Base-by-base conservation (phyloP, 2,113 vertebrate genomes). In the Triplophysa siluroides region DNA sequence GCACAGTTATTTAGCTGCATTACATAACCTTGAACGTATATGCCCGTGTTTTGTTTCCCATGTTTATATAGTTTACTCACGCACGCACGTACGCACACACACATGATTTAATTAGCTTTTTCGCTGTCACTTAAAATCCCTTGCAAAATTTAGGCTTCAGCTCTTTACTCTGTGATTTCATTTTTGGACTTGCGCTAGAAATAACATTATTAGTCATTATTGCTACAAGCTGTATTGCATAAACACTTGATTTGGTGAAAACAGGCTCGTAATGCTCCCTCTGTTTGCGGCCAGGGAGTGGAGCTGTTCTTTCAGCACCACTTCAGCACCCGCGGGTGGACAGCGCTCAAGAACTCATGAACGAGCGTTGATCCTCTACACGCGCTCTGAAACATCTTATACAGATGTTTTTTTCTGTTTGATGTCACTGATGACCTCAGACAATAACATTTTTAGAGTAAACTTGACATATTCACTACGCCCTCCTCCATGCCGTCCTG, bases 271-370 rank as follows among this genome's bases (percentile, higher is more conserved):
- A 63, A 67, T 24, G 62, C 62, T 83, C 76, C 56, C 56, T 16
- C 45, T 43, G 62, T 69, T 64, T 56, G 26, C 16, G 50, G n/a
- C 33, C 52, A n/a, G 19, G 3, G 79, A 29, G 85, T 54, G 90
- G 90, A 92, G 90, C 92, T 93, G 90, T 92, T 89, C 88, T 89
- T 92, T 92, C 92, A 92, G 92, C 91, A 92, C 92, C 90, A 74
- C 86, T 89, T 88, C 90, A 91, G 89, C 87, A 89, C 92, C 80
- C 81, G 4, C 76, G 29, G 38, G 50, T 69, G 84, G 86, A 90
- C 87, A 91, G 91, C 87, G 72, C 79, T 84, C 82, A 33, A 63
- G 26, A 64, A 81, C 89, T 86, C 86, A 82, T 81, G 81, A 85
- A 45, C 61, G 58, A 80, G 78, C 81, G 19, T 4, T 14, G 18